Percentiles rank a stretch among this genome's conserved stretches.
Conservation (phyloP, 2,888 invertebrate species). For the Lithophane ornitopus region DNA sequence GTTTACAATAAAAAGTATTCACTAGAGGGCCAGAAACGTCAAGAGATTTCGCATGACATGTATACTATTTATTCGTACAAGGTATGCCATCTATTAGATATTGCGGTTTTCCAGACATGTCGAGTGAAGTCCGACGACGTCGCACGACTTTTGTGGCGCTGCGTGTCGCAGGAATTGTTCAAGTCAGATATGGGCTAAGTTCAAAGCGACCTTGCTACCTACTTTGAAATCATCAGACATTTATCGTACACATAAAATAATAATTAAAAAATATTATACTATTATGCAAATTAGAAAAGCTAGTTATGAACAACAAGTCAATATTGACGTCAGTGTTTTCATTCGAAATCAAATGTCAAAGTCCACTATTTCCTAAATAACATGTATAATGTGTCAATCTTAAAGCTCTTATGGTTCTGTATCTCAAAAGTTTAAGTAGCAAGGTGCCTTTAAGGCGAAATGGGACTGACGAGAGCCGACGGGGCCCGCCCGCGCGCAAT, state of each 20-base stretch:
- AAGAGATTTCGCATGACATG: neutral
- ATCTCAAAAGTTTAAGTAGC: neutral
- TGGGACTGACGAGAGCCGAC: too few species aligned
- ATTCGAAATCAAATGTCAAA: neutral
- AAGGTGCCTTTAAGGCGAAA: neutral
- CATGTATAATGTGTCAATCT: too few species aligned
- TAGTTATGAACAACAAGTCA: neutral
- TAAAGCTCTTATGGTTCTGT: neutral
- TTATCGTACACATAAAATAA: neutral
- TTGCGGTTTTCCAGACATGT: neutral
- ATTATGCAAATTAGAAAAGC: slow-evolving; percentile 11
- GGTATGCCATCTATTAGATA: neutral
- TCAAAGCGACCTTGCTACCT: neutral
- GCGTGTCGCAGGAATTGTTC: neutral
- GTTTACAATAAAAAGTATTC: neutral
- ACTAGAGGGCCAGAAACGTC: neutral
- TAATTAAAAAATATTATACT: neutral
- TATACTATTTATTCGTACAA: neutral
- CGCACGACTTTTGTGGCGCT: neutral
- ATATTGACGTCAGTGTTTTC: neutral
- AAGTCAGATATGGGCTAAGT: neutral
- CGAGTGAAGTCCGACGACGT: neutral
- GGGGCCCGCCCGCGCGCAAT: too few species aligned
- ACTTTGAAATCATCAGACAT: neutral
- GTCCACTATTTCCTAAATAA: neutral